These are phyloP conservation scores for Cotesia vestalis DNA, from an alignment of 1,140 invertebrate species.

Conservation along the genomic window DNA sequence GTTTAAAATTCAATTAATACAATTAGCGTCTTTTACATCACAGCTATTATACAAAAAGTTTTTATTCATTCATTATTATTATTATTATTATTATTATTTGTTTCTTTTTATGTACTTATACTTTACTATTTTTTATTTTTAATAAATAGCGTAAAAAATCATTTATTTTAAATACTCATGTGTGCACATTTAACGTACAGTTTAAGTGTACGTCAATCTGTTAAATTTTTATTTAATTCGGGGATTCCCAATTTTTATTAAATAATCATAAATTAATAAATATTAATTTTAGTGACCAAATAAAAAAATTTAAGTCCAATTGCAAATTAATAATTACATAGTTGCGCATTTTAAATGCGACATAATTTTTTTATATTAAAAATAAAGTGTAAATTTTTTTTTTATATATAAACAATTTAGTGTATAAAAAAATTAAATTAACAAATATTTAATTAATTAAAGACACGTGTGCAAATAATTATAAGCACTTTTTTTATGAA, in stretches of 20 bases:
- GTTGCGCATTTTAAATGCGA: too few species aligned
- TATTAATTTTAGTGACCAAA: background rate
- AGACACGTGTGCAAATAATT: conserved; percentile 1
- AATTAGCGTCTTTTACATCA: conserved; percentile 43
- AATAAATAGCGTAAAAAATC: conserved; percentile 32
- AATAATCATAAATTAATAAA: too few species aligned
- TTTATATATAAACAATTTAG: conserved; percentile 14
- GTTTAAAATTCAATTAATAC: conserved; percentile 49
- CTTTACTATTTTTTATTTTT: conserved; percentile 28
- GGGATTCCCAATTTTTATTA: background rate
- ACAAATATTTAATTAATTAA: conserved; percentile 19
- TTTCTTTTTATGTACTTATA: conserved; percentile 10
- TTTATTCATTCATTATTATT: background rate
- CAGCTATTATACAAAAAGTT: conserved; percentile 18
- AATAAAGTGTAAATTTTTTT: conserved; percentile 20
- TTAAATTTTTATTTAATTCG: conserved; percentile 31
- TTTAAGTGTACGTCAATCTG: conserved; percentile 51
- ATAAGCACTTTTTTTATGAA: conserved; percentile 11
- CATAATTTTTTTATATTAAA: conserved; percentile 11
- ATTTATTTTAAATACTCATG: conserved; percentile 37
- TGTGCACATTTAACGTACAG: conserved; percentile 38
- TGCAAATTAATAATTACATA: background rate
- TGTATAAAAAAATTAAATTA: conserved; percentile 9
- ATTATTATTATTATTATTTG: background rate
- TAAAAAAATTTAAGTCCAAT: conserved; percentile 27